Evolutionary conservation across 2,797 vertebrate species (phyloP).

Genomic region (Xerus rutilus): DNA sequence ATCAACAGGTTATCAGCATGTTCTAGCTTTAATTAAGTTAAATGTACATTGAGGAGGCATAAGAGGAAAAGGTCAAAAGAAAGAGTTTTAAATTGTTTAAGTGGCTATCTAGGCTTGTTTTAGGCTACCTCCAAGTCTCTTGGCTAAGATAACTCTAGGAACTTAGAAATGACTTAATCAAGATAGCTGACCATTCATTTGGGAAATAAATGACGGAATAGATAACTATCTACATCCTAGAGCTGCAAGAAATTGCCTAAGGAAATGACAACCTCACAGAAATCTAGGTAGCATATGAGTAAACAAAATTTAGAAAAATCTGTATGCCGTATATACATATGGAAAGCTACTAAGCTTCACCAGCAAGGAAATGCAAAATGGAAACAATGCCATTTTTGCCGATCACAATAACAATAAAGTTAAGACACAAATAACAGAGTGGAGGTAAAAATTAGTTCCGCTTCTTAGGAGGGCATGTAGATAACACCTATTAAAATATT

Average conservation of each 20-base stretch:
- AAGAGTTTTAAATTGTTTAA: not conserved
- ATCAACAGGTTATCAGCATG: not conserved
- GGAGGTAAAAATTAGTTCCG: not conserved
- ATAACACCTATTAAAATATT: conserved; percentile 38
- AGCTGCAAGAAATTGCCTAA: conserved; percentile 25
- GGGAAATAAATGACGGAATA: not conserved
- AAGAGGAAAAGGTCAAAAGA: conserved; percentile 43
- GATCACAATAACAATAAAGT: conserved; percentile 20
- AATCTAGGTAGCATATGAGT: conserved; percentile 37
- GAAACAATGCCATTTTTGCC: conserved; percentile 43
- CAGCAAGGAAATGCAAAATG: not conserved
- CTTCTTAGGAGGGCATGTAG: not conserved
- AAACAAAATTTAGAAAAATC: conserved; percentile 53
- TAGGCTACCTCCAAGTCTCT: not conserved
- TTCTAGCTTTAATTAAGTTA: conserved; percentile 30
- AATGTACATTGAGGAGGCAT: not conserved
- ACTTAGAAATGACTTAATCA: not conserved
- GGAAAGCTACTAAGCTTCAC: not conserved
- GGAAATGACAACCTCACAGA: not conserved
- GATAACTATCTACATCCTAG: not conserved
- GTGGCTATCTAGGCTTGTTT: not conserved
- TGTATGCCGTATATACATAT: not conserved
- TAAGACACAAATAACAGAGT: not conserved
- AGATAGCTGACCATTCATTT: not conserved
- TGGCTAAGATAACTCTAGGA: conserved; percentile 7